Base-by-base conservation (phyloP, 2,888 invertebrate genomes). In the Drosophila nr. perissopoda region DNA sequence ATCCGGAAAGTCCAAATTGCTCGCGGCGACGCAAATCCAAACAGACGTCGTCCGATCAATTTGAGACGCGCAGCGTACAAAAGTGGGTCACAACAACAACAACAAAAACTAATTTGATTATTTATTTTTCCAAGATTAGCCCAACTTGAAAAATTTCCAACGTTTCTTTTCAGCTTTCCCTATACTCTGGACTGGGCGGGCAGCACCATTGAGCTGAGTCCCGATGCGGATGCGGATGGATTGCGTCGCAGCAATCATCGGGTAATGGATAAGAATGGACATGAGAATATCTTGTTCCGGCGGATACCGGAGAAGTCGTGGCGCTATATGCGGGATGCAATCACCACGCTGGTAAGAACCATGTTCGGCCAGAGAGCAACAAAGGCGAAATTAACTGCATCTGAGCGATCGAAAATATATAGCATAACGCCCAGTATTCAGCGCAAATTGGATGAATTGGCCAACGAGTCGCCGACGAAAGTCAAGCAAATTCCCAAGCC, bases 271-370 rank as follows among this genome's bases (percentile, higher is more conserved):
- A 93, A 93, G 78, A 90, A 91, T 76, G 93, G 93, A 7, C 83
- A 88, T 21, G 91, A 92, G 74, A 93, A 93, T 82, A 91, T 93
- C 4, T 72, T 75, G 8, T 91, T 91, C 69, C 86, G 90, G 2
- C 88, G 91, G 59, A 90, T 93, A 52, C 93, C 98, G 25, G 76
- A 94, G 93, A 95, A 96, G 68, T 95, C 96, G 34, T 92, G 97
- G 89, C 95, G 96, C 62, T 97, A 96, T 90, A 94, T 96, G 59
- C 96, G 96, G 92, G 97, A 97, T 92, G 95, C 97, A 89, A 97
- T 98, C 93, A 98, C 97, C 33, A 97, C 97, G 0, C 94, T 99
- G 89, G 97, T 99, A 80, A 98, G 98, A 83, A 70, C 72, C 54
- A 29, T 75, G 65, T 88, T 89, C 21, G 90, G 84, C 31, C 72